Evolutionary conservation across 2,888 invertebrate genomes (phyloP).

Genomic region (Luffia ferchaultella): DNA sequence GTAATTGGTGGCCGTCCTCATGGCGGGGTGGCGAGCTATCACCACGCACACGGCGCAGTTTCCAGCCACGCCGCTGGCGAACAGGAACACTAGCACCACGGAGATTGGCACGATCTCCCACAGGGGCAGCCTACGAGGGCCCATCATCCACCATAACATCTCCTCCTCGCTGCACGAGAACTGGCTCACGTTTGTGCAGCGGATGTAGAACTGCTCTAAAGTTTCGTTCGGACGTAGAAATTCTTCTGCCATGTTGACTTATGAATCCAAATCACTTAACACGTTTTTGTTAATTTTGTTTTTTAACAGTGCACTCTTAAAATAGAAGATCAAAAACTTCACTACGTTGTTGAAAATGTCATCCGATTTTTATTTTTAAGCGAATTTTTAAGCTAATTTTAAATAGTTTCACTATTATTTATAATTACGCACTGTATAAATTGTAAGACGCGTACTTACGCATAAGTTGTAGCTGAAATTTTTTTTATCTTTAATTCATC

Average conservation of each 20-base stretch:
- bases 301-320: too few relatives aligned
- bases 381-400: too few relatives aligned
- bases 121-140: conserved; percentile 69
- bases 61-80: conserved; percentile 84
- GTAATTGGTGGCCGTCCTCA: conserved; percentile 93
- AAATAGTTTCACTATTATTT: too few relatives aligned
- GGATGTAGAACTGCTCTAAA: conserved; percentile 26
- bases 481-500: too few relatives aligned
- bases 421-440: too few relatives aligned
- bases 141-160: conserved; percentile 65
- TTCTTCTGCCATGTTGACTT: conserved; percentile 30
- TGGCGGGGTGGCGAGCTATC: conserved; percentile 78
- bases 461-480: too few relatives aligned
- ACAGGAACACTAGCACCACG: conserved; percentile 76
- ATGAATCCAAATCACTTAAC: too few relatives aligned
- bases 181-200: conserved; percentile 45
- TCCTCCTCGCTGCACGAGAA: conserved; percentile 70
- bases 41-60: conserved; percentile 87
- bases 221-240: conserved; percentile 39
- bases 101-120: conserved; percentile 68
- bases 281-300: too few relatives aligned
- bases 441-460: too few relatives aligned
- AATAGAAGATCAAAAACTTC: too few relatives aligned
- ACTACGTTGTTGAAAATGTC: too few relatives aligned
- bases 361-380: too few relatives aligned